Percentiles rank a stretch among this genome's conserved stretches.
These are phyloP conservation scores for Bombyx mandarina DNA, from an alignment of 1,140 invertebrate species.

Conservation along the genomic window DNA sequence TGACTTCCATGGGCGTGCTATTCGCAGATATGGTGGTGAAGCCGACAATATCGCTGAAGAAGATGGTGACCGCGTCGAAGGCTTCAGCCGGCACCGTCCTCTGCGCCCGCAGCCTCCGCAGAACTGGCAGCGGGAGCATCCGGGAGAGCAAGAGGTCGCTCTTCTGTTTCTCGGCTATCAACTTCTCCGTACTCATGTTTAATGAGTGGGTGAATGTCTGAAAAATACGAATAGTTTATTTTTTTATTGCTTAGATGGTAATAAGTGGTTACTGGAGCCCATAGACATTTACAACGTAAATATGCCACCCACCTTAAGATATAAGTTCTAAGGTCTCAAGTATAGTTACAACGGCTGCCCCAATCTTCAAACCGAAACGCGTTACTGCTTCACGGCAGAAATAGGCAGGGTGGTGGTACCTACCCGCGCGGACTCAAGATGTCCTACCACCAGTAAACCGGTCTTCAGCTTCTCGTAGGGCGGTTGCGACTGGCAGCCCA, in stretches of 20 bases:
- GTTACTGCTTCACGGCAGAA: too few relatives aligned
- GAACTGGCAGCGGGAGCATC: constrained; percentile 80
- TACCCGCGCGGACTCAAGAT: too few relatives aligned
- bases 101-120: constrained; percentile 75
- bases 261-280: too few relatives aligned
- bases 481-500: not conserved
- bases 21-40: constrained; percentile 79
- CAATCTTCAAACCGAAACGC: too few relatives aligned
- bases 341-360: too few relatives aligned
- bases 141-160: constrained; percentile 70
- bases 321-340: too few relatives aligned
- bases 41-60: constrained; percentile 84
- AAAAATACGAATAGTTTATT: constrained; percentile 15
- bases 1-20: constrained; percentile 81
- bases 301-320: too few relatives aligned
- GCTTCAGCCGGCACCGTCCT: constrained; percentile 74
- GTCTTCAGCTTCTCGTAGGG: too few relatives aligned
- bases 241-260: not conserved
- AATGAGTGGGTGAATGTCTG: constrained; percentile 81
- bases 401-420: too few relatives aligned
- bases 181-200: constrained; percentile 79
- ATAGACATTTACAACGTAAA: too few relatives aligned
- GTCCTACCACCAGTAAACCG: too few relatives aligned
- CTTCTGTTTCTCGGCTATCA: constrained; percentile 79
- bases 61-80: constrained; percentile 82